phyloP scores from a whole-genome alignment of 2,888 invertebrate genomes.

The Heteromyza rotundicornis region DNA sequence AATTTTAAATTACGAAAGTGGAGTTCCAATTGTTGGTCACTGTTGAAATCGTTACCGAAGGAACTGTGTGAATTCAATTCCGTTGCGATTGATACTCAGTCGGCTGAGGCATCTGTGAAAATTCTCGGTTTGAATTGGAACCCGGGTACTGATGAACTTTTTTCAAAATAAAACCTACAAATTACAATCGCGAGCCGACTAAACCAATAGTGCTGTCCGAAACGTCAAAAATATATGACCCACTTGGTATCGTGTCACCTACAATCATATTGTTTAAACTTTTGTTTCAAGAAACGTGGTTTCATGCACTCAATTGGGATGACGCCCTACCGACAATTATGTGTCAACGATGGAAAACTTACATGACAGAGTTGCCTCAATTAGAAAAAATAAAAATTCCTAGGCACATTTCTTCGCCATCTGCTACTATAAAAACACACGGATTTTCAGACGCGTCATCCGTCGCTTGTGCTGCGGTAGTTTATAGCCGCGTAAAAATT shows the following conservation, averaged over 20 bases:
- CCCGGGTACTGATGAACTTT: constrained; percentile 17
- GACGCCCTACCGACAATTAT: constrained; percentile 21
- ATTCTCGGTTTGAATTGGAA: constrained; percentile 29
- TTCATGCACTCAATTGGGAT: constrained; percentile 26
- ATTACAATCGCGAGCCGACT: constrained; percentile 19
- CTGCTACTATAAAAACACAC: constrained; percentile 9
- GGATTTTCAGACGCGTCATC: constrained; percentile 25
- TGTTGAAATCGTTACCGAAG: too few relatives aligned
- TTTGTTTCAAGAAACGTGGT: constrained; percentile 30
- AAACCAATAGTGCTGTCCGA: constrained; percentile 25
- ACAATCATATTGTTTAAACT: constrained; percentile 26
- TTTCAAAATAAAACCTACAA: constrained; percentile 16
- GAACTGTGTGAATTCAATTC: too few relatives aligned
- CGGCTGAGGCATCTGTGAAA: constrained; percentile 31
- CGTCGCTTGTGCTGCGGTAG: too few relatives aligned
- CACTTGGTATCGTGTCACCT: constrained; percentile 26
- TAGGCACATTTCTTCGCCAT: constrained; percentile 4
- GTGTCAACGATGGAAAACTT: constrained; percentile 4
- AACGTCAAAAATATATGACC: constrained; percentile 26
- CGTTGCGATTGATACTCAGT: too few relatives aligned
- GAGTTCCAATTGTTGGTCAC: too few relatives aligned
- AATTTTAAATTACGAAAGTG: too few relatives aligned
- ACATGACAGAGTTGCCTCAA: neutral
- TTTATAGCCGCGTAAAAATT: too few relatives aligned
- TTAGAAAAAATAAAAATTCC: constrained; percentile 17